These are phyloP conservation scores for Ochropacha duplaris DNA, from an alignment of 2,888 invertebrate species.

Conservation along the genomic window DNA sequence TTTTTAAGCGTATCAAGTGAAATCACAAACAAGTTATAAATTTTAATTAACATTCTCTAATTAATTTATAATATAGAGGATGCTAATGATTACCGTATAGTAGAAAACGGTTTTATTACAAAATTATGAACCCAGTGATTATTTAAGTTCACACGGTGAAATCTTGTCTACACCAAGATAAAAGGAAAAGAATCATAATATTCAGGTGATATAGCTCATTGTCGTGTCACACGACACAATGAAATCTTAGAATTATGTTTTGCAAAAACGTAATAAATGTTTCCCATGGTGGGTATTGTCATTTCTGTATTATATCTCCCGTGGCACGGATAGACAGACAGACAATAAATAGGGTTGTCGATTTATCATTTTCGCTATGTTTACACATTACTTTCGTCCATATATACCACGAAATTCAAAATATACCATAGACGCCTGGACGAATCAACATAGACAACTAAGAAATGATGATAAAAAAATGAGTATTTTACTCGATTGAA, in stretches of 20 bases:
- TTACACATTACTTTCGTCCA: background rate
- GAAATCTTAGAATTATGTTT: conserved; percentile 32
- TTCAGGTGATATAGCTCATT: background rate
- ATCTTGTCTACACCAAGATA: conserved; percentile 13
- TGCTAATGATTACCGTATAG: background rate
- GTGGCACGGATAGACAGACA: conserved; percentile 8
- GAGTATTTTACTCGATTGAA: background rate
- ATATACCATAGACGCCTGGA: background rate
- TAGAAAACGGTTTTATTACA: conserved; percentile 12
- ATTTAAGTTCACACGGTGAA: conserved; percentile 28
- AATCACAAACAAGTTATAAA: background rate
- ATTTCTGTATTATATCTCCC: conserved; percentile 22
- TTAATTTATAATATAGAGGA: background rate
- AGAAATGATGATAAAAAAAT: background rate
- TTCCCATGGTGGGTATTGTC: conserved; percentile 37
- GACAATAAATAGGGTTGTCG: background rate
- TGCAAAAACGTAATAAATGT: conserved; percentile 31
- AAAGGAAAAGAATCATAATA: background rate
- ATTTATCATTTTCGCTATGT: no score
- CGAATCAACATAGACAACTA: no score
- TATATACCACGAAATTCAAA: background rate
- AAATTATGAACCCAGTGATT: conserved; percentile 23
- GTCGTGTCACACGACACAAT: conserved; percentile 10
- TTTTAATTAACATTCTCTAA: background rate
- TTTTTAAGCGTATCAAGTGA: background rate